A percentile compares a stretch with the other conserved stretches of the same genome.
Conservation (phyloP, 64 coral and sea anemone species). For the Exaiptasia diaphana region DNA sequence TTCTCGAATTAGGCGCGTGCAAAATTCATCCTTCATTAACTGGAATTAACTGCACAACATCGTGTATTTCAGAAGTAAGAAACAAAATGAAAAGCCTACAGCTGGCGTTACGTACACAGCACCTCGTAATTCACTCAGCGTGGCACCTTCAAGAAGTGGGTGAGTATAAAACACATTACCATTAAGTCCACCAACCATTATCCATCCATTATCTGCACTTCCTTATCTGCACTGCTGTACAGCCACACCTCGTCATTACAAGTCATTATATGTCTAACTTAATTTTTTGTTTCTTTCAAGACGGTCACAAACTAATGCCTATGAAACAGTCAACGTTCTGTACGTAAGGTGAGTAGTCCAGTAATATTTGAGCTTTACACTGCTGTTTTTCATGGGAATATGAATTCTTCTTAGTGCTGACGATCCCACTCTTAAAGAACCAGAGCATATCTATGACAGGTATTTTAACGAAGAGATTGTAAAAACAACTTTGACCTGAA, state of each 20-base stretch:
- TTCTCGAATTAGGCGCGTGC: too few species aligned
- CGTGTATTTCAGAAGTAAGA: neutral
- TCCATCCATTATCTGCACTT: too few species aligned
- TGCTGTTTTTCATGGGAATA: too few species aligned
- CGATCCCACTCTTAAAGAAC: neutral
- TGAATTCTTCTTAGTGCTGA: neutral
- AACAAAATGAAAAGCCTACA: neutral
- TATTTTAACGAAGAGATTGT: too few species aligned
- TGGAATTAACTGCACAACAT: too few species aligned
- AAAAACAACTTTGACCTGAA: neutral
- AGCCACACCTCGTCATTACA: too few species aligned
- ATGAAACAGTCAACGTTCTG: conserved; percentile 12
- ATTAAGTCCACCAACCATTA: too few species aligned
- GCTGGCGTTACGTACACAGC: neutral
- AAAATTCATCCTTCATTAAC: too few species aligned
- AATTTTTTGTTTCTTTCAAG: too few species aligned
- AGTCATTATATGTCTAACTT: too few species aligned
- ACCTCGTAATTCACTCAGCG: neutral
- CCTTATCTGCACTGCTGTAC: too few species aligned
- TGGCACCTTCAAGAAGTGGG: neutral
- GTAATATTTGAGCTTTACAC: neutral
- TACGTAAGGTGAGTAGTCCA: neutral
- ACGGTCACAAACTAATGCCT: neutral
- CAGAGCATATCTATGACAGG: conserved; percentile 5
- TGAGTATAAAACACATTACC: too few species aligned